Base-by-base conservation (phyloP, 2,888 invertebrate species). In the Malthinus flaveolus region DNA sequence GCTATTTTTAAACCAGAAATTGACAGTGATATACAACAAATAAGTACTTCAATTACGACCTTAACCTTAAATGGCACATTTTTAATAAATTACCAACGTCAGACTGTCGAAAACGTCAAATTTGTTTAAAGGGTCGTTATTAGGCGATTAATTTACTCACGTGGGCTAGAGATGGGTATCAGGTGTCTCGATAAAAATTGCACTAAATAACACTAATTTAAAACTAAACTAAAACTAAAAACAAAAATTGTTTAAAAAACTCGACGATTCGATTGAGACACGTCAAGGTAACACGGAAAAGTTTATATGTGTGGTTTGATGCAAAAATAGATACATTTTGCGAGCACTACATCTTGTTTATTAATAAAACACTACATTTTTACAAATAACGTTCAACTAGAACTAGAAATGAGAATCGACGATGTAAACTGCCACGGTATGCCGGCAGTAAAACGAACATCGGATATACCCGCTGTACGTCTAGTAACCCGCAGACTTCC, bases 401-500 rank as follows among this genome's bases (percentile, higher is more conserved):
- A 13, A n/a, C 12, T 45, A 34, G 10, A 39, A 23, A 42, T 15
- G 23, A 39, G 15, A 13, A 51, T 45, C 51, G 39, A 15, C 37
- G 55, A 55, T 55, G 49, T 49, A 36, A 23, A 23, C 23, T 23
- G 23, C 49, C 32, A 39, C 44, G 34, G 48, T 44, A 42, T 59
- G 54, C 53, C 59, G 49, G 49, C 54, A 58, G 52, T 34, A 42
- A 32, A 50, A 34, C 47, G 31, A 52, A 52, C 57, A 46, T 59
- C 59, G 49, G 49, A 53, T 44, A 53, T 48, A 53, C 59, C 59
- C 59, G 59, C 53, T 59, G 49, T 42, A 46, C 56, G 61, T 64
- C 64, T 64, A 64, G 58, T 60, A 56, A 62, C 61, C 64, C 62
- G 59, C 55, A 52, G 52, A 50, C 59, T 56, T 55, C 61, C 54